phyloP scores from a whole-genome alignment of 2,888 invertebrate species.

The Zaprionus obscuricornis region DNA sequence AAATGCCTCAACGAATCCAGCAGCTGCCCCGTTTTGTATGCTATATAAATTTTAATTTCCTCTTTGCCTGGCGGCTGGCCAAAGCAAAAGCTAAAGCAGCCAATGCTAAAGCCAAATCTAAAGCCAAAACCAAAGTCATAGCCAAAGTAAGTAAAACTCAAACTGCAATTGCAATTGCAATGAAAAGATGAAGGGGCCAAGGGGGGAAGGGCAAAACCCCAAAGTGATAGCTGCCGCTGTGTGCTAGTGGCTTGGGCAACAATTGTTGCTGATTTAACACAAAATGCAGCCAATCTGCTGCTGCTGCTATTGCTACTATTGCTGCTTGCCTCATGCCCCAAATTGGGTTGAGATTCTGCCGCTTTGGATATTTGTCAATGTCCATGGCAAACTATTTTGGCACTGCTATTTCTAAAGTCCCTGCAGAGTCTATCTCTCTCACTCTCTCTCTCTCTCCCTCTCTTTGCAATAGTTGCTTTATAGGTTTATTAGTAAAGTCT shows the following conservation, averaged over 20 bases:
- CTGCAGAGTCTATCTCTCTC: neutral
- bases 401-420: constrained; percentile 16
- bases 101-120: constrained; percentile 13
- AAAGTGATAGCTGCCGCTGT: constrained; percentile 60
- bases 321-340: constrained; percentile 1
- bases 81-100: constrained; percentile 31
- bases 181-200: neutral
- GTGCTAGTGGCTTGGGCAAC: constrained; percentile 48
- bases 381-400: constrained; percentile 48
- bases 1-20: constrained; percentile 47
- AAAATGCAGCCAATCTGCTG: constrained; percentile 68
- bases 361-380: constrained; percentile 69
- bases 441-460: neutral
- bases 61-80: constrained; percentile 61
- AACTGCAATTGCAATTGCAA: constrained; percentile 15
- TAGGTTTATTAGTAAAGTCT: constrained; percentile 51
- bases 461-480: constrained; percentile 24
- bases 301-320: constrained; percentile 15
- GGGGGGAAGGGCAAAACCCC: constrained; percentile 31
- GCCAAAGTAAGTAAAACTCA: constrained; percentile 20
- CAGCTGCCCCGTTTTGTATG: constrained; percentile 51
- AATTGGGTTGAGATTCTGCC: too few relatives aligned
- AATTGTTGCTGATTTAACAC: constrained; percentile 74
- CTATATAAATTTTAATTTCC: constrained; percentile 74
- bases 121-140: constrained; percentile 22